These are phyloP conservation scores for Blastomussa wellsi DNA, from an alignment of 92 coral and sea anemone genomes.

Conservation along the genomic window DNA sequence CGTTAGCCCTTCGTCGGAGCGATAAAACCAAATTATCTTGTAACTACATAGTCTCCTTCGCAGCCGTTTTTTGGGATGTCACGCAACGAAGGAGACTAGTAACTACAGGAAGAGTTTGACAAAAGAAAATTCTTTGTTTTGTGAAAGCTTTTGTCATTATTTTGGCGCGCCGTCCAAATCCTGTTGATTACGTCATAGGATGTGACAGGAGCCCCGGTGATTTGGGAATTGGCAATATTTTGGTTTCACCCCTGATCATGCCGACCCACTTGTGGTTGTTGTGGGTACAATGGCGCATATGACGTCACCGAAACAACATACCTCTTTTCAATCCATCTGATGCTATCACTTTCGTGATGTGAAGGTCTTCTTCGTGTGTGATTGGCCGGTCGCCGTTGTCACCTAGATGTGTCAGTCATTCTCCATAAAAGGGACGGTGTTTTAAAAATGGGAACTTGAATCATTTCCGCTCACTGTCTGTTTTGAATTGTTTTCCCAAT, in stretches of 20 bases:
- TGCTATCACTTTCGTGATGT: neutral
- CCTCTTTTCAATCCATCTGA: neutral
- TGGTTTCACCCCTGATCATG: neutral
- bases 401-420: neutral
- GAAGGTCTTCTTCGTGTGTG: too few species aligned
- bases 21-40: too few species aligned
- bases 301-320: neutral
- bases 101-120: too few species aligned
- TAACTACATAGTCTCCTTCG: too few species aligned
- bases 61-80: too few species aligned
- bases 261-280: neutral
- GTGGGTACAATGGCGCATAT: neutral
- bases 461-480: slow-evolving; percentile 31
- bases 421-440: neutral
- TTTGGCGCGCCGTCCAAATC: neutral
- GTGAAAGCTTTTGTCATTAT: too few species aligned
- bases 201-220: too few species aligned
- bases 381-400: neutral
- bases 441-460: slow-evolving; percentile 12
- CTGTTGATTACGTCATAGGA: neutral
- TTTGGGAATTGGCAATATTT: neutral
- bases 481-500: neutral
- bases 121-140: neutral
- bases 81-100: too few species aligned
- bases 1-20: too few species aligned